These are phyloP conservation scores for Hassar affinis DNA, from an alignment of 2,113 vertebrate genomes.

Conservation along the genomic window DNA sequence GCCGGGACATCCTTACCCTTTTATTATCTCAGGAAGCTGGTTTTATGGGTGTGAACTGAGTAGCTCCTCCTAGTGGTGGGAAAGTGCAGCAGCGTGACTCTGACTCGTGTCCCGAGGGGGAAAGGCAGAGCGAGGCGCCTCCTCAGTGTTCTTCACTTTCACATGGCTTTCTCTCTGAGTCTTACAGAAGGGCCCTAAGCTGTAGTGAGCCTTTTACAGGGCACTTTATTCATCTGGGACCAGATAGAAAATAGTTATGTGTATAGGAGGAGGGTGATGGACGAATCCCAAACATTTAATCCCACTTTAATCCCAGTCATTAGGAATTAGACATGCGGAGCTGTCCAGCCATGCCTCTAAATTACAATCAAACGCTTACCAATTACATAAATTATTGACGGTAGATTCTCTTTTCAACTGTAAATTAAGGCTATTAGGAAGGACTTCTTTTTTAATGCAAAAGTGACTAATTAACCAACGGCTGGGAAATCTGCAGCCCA, in stretches of 20 bases:
- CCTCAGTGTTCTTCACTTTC: slow-evolving; percentile 11
- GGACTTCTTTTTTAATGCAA: slow-evolving; percentile 99
- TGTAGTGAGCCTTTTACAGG: slow-evolving; percentile 58
- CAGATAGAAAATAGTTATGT: slow-evolving; percentile 82
- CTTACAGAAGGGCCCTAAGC: background rate
- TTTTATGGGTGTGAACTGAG: slow-evolving; percentile 2
- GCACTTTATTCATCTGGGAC: slow-evolving; percentile 83
- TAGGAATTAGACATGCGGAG: slow-evolving; percentile 99
- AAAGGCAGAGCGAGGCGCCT: background rate
- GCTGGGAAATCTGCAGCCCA: slow-evolving; percentile 99
- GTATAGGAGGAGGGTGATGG: slow-evolving; percentile 79
- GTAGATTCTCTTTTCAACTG: slow-evolving; percentile 99
- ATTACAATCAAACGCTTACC: slow-evolving; percentile 99
- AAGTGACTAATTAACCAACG: slow-evolving; percentile 99
- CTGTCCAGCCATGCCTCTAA: slow-evolving; percentile 99
- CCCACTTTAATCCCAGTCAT: slow-evolving; percentile 99
- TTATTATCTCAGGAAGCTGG: background rate
- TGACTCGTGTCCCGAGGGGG: slow-evolving; percentile 5
- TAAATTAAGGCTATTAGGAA: slow-evolving; percentile 99
- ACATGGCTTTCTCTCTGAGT: background rate
- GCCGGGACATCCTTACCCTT: too few relatives aligned
- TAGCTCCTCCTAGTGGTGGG: slow-evolving; percentile 75
- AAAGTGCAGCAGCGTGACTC: slow-evolving; percentile 46
- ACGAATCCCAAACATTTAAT: slow-evolving; percentile 98
- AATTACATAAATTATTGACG: slow-evolving; percentile 99